Base-by-base conservation (phyloP, 1,140 invertebrate species). In the Hycleus phaleratus region DNA sequence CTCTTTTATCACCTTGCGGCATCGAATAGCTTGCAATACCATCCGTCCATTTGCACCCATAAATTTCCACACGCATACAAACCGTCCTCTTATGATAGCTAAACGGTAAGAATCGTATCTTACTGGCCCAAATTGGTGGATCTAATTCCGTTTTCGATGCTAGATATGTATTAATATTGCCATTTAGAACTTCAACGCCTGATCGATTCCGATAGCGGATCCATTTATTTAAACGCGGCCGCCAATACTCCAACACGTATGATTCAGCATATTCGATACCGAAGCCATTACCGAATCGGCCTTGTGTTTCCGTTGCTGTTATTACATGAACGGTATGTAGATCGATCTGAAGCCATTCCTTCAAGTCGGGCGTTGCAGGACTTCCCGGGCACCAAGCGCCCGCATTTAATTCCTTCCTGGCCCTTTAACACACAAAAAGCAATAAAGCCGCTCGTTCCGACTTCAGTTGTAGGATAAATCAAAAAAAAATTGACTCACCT, bases 251-350 rank as follows among this genome's bases (percentile, higher is more conserved):
- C 48, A 93, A 72, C 49, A 86, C 72, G 72, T 90, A 93, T 26
- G 81, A 76, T 69, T 89, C 86, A 9, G 86, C 81, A 70, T 78
- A 93, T 73, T 93, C 90, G 61, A 82, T 79, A 32, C 90, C 90
- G 66, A 87, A 80, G 11, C 90, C 90, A 70, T 92, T 92, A 7
- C 90, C 90, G 72, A 91, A 93, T 43, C 90, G 80, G 44, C 90
- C 90, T 74, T 93, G 90, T 11, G 87, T 90, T 70, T 87, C 88
- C 6, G 89, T 83, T 10, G 80, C 82, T 9, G 87, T 89, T 66
- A 93, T 86, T 68, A 90, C 80, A 71, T 85, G 82, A 39, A 89
- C 80, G 44, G 75, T 73, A 58, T 82, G 79, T 46, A 93, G 77
- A 73, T 92, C 83, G 56, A 93, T 85, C 71, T 85, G 84, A 32